Base-by-base conservation (phyloP, 2,797 vertebrate species). In the Bovichtus variegatus region DNA sequence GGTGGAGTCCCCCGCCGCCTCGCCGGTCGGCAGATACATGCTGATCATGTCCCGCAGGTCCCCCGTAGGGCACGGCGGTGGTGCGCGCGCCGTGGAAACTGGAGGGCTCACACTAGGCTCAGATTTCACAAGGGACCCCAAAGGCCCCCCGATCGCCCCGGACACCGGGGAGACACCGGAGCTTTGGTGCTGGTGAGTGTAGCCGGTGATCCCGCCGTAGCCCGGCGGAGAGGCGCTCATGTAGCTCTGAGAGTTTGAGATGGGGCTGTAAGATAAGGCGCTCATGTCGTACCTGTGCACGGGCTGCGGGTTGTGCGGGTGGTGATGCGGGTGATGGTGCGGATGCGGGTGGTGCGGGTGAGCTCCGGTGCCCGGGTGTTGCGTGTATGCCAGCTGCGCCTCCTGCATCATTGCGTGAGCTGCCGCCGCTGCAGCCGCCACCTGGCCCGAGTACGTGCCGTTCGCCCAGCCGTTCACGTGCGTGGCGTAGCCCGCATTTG, bases 391-490 rank as follows among this genome's bases (percentile, higher is more conserved):
- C 79, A 99, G 96, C 93, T 98, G 98, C 62, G 97, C 98, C 93
- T 99, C 97, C 92, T 99, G 97, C 97, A 98, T 98, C 97, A 98
- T 98, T 81, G 97, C 97, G 80, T 97, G 97, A n/a, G 97, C 97
- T 43, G 97, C 97, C 0, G 97, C 97, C 0, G 97, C 97, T 0
- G 97, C 97, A 0, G 97, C 97, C 11, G 97, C 97, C 87, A 97
- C 97, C 64, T 97, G 97, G 34, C 97, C 98, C 6, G 97, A 96
- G 91, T 98, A 98, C 6, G 96, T 92, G 50, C 97, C 97, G 93
- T 97, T 98, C 3, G 97, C 96, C 98, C 98, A 99, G 89, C 97
- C 97, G 95, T 98, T 99, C 92, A 98, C 96, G 90, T 99, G 97
- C 58, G 96, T 92, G 78, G 97, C 97, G 87, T 97, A 96, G 80